Conservation (phyloP, 2,797 vertebrate species). For the Scolopax bukidnonensis region DNA sequence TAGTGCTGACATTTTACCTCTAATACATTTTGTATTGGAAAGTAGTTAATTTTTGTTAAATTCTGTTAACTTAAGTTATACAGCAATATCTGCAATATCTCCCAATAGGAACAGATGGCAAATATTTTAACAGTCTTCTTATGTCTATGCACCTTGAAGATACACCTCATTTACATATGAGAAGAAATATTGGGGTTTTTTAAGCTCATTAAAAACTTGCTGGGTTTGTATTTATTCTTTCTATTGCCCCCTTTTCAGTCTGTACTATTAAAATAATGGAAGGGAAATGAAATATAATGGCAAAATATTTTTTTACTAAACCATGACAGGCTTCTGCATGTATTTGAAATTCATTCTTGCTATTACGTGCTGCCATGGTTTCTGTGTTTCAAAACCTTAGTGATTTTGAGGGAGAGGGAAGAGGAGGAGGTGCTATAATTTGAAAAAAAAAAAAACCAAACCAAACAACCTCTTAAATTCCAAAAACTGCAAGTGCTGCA, state of each 20-base stretch:
- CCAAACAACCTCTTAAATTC: background rate
- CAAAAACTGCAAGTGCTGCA: background rate
- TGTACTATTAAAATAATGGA: background rate
- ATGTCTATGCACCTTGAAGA: background rate
- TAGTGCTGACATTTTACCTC: background rate
- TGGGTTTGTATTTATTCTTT: background rate
- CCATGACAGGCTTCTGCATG: background rate
- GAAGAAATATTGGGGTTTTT: background rate
- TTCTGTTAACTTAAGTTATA: background rate
- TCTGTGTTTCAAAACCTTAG: background rate
- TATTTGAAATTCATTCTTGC: background rate
- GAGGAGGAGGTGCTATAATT: background rate
- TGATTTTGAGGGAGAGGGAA: fast-evolving
- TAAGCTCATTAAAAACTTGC: background rate
- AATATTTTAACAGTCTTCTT: background rate
- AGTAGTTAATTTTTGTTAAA: background rate
- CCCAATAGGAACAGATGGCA: background rate
- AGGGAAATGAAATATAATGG: background rate
- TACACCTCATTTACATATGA: background rate
- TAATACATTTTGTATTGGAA: background rate
- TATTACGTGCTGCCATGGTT: background rate
- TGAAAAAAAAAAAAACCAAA: background rate
- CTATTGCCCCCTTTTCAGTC: background rate
- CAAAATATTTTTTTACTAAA: background rate
- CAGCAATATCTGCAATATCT: background rate